Conservation (phyloP, 2,113 vertebrate species). For the Dipodomys merriami region DNA sequence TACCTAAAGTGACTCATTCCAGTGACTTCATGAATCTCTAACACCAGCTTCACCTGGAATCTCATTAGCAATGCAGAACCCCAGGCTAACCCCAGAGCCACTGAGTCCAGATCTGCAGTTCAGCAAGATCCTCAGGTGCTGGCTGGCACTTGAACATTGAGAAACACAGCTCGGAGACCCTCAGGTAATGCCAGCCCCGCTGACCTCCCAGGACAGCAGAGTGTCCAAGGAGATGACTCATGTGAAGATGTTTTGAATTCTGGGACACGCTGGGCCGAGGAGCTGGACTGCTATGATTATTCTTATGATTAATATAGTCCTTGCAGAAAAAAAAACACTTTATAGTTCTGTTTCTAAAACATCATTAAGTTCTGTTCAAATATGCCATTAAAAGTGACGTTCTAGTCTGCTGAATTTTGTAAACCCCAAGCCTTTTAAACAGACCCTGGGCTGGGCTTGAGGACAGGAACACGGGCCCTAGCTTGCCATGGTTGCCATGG, state of each 20-base stretch:
- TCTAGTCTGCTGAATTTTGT: slow-evolving; percentile 77
- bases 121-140: background rate
- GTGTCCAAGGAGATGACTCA: slow-evolving; percentile 53
- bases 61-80: background rate
- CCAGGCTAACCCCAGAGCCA: background rate
- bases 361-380: slow-evolving; percentile 77
- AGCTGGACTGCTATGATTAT: slow-evolving; percentile 65
- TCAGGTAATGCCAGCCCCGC: background rate
- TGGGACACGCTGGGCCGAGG: slow-evolving; percentile 47
- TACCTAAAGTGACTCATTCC: background rate
- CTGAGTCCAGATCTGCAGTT: background rate
- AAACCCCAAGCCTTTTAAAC: slow-evolving; percentile 73
- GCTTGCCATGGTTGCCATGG: slow-evolving; percentile 60
- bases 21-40: background rate
- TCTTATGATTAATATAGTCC: slow-evolving; percentile 79
- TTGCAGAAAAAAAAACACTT: slow-evolving; percentile 75
- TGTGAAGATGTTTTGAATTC: slow-evolving; percentile 58
- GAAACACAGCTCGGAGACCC: background rate
- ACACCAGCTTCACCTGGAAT: background rate
- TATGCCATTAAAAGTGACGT: slow-evolving; percentile 78
- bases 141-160: background rate
- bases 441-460: slow-evolving; percentile 69
- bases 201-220: slow-evolving; percentile 55
- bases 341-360: slow-evolving; percentile 76
- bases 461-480: slow-evolving; percentile 57